phyloP scores from a whole-genome alignment of 2,888 invertebrate species.

The Morpho helenor region DNA sequence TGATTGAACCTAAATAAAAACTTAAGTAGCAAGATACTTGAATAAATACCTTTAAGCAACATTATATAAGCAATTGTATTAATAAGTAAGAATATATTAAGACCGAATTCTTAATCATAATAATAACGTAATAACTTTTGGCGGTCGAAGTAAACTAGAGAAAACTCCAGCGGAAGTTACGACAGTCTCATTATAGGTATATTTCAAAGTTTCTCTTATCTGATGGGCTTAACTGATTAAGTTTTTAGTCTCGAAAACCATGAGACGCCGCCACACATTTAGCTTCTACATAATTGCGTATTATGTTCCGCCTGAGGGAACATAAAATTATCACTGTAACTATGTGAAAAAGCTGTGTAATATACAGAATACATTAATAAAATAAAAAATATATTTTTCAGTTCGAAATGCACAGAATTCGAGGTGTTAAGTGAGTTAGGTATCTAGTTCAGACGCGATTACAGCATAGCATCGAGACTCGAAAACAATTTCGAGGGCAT shows the following conservation, averaged over 20 bases:
- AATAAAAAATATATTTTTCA: not conserved
- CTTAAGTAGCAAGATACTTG: too few species aligned
- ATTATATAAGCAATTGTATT: too few species aligned
- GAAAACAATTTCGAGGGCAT: conserved; percentile 56
- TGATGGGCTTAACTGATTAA: conserved; percentile 22
- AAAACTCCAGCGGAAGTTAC: too few species aligned
- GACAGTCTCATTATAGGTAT: too few species aligned
- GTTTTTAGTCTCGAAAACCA: conserved; percentile 16
- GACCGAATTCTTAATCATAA: too few species aligned
- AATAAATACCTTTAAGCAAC: too few species aligned
- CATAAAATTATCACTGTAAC: conserved; percentile 22
- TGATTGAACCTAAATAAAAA: too few species aligned
- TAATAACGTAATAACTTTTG: too few species aligned
- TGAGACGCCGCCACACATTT: conserved; percentile 21
- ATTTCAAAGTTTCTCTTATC: conserved; percentile 10
- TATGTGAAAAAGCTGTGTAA: conserved; percentile 21
- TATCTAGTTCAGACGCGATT: conserved; percentile 31
- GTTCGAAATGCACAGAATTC: not conserved
- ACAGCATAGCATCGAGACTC: conserved; percentile 43
- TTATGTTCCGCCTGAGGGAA: conserved; percentile 25
- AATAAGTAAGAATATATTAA: too few species aligned
- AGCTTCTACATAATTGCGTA: conserved; percentile 23
- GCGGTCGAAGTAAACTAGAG: too few species aligned
- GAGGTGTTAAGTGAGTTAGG: not conserved
- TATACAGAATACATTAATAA: conserved; percentile 4